Evolutionary conservation across 2,888 invertebrate species (phyloP), one percentile per base, ranked within the genome.

Genomic region (Athalia rosae): DNA sequence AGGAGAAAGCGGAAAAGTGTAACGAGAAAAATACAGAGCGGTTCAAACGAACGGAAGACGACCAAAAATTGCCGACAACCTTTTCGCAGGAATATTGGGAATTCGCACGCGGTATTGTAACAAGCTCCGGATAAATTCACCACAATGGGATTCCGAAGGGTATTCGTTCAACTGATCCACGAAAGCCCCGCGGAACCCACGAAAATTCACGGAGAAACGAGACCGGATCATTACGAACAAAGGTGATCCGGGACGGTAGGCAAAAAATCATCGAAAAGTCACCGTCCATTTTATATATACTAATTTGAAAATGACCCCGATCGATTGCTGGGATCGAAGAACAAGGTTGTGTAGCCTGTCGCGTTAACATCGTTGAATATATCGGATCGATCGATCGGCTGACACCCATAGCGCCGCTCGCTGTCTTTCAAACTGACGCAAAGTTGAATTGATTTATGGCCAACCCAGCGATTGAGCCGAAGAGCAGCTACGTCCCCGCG

Each of bases 361-460:
- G 71, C 71, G 71, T 71, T 71, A 71, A 71, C 71, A 71, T 71
- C 58, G 71, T 28, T 8, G 58, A 58, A 43, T 71, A 71, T 71
- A 58, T 43, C 45, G 43, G 58, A 71, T 71, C 71, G 71, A 71
- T 71, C 71, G 43, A 28, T 28, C 28, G 15, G 4, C n/a, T 58
- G 50, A 50, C 45, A 11, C 56, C n/a, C n/a, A 45, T 71, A 56
- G 58, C 71, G 58, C 56, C 71, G 56, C 56, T n/a, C 5, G 50
- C 56, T 71, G 71, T 71, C 69, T 56, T 58, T 58, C 45, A 45
- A 58, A 71, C 69, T 71, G 69, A 71, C 69, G 58, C 45, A 71
- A 71, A 71, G 71, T 71, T 56, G 56, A 71, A 71, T 71, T 71
- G 71, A 71, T 71, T 71, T 71, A 71, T 71, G 71, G 58, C 45